Conservation (phyloP, 2,888 invertebrate species). For the Opisthograptis luteolata region DNA sequence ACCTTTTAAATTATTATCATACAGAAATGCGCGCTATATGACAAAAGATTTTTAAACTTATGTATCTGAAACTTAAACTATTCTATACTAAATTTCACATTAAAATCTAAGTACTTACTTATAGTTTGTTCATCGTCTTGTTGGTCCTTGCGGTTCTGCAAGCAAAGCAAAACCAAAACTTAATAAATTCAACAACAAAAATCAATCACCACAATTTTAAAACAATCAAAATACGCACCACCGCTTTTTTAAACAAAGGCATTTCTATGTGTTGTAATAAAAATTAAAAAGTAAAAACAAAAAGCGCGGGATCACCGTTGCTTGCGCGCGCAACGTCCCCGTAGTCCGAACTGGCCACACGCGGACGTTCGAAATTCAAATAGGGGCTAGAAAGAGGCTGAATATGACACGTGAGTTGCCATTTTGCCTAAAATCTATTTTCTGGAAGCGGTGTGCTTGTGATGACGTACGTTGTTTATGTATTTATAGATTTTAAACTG, state of each 20-base stretch:
- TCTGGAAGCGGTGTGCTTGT: conserved; percentile 27
- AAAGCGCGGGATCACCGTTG: conserved; percentile 48
- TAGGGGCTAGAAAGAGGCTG: conserved; percentile 39
- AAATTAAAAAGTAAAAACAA: conserved; percentile 24
- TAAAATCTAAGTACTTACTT: conserved; percentile 63
- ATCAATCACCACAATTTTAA: background rate
- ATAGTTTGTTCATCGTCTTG: conserved; percentile 80
- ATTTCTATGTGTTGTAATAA: conserved; percentile 39
- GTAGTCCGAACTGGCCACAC: conserved; percentile 60
- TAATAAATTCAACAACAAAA: conserved; percentile 8
- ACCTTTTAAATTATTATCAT: too few species aligned
- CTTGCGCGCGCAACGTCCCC: conserved; percentile 59
- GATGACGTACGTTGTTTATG: conserved; percentile 16
- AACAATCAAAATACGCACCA: conserved; percentile 56
- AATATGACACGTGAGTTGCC: conserved; percentile 10
- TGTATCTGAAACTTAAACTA: too few species aligned
- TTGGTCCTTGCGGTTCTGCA: conserved; percentile 63
- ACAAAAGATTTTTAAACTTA: too few species aligned
- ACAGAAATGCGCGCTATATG: too few species aligned
- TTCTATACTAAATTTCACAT: too few species aligned
- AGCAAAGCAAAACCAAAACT: conserved; percentile 35
- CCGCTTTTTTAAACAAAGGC: conserved; percentile 35
- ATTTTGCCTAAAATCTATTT: conserved; percentile 26
- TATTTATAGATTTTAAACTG: background rate
- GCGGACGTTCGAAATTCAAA: conserved; percentile 64